A percentile compares a stretch with the other conserved stretches of the same genome.
Conservation (phyloP, 1,140 invertebrate genomes). For the Drosophila rhopaloa region DNA sequence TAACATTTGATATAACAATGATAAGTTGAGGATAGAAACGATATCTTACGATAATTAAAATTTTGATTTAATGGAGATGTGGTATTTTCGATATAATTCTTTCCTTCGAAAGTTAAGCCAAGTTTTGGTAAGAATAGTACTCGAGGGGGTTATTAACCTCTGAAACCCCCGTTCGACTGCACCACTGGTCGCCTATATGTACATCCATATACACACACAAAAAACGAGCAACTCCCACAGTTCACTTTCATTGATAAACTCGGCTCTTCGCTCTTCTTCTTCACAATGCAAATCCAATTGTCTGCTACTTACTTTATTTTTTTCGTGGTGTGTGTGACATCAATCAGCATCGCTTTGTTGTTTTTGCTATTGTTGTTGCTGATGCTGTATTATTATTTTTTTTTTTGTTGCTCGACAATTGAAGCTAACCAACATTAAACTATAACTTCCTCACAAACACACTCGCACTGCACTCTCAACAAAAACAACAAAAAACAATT, state of each 20-base stretch:
- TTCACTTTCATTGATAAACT: slow-evolving; percentile 56
- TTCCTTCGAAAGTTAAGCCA: too few species aligned
- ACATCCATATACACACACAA: background rate
- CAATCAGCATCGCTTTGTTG: slow-evolving; percentile 38
- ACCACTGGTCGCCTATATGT: background rate
- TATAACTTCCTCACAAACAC: slow-evolving; percentile 73
- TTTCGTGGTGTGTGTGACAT: slow-evolving; percentile 28
- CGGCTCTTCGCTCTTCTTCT: slow-evolving; percentile 21
- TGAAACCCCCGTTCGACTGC: background rate
- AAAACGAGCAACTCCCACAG: slow-evolving; percentile 21
- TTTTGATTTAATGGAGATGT: too few species aligned
- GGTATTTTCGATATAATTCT: too few species aligned
- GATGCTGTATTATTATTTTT: slow-evolving; percentile 18
- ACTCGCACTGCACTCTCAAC: slow-evolving; percentile 32
- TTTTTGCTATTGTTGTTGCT: slow-evolving; percentile 24
- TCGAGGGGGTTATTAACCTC: background rate
- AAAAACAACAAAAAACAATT: slow-evolving; percentile 20
- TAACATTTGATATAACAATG: too few species aligned
- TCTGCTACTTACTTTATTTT: slow-evolving; percentile 38
- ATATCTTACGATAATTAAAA: too few species aligned
- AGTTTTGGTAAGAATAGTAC: too few species aligned
- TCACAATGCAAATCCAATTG: slow-evolving; percentile 49
- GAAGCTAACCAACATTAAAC: slow-evolving; percentile 78
- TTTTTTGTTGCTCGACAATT: slow-evolving; percentile 58
- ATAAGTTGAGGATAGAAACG: too few species aligned